Conservation (phyloP, 1,140 invertebrate genomes). For the Dreissena rostriformis region DNA sequence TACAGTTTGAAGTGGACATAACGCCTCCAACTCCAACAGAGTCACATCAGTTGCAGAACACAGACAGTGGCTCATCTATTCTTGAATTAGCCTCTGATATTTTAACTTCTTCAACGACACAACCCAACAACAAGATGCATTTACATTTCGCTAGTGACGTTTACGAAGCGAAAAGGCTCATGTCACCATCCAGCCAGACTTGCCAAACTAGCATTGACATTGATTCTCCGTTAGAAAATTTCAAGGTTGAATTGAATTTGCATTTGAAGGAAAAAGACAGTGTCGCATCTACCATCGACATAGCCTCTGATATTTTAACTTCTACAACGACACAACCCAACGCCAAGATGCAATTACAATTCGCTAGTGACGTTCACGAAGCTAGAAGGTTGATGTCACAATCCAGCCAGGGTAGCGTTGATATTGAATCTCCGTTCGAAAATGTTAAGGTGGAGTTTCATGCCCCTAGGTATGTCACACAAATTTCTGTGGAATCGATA, state of each 20-base stretch:
- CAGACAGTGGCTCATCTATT: conserved; percentile 9
- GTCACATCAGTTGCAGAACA: conserved; percentile 3
- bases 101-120: not conserved
- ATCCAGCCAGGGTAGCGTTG: not conserved
- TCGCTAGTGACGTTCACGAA: conserved; percentile 7
- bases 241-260: not conserved
- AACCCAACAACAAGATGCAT: not conserved
- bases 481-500: too few species aligned
- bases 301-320: not conserved
- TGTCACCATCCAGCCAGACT: conserved; percentile 10
- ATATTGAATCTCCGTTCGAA: not conserved
- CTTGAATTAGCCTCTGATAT: not conserved
- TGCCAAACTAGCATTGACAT: conserved; percentile 3
- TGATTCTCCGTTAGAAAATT: conserved; percentile 1
- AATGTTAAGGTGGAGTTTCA: not conserved
- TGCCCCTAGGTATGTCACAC: not conserved
- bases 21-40: not conserved
- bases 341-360: not conserved
- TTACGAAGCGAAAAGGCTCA: conserved; percentile 18
- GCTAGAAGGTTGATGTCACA: conserved; percentile 10
- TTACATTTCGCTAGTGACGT: not conserved
- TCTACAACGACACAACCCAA: not conserved
- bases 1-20: not conserved
- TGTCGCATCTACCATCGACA: conserved; percentile 12
- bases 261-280: conserved; percentile 14